Evolutionary conservation across 2,113 vertebrate species (phyloP).

Genomic region (Pitta sordida): DNA sequence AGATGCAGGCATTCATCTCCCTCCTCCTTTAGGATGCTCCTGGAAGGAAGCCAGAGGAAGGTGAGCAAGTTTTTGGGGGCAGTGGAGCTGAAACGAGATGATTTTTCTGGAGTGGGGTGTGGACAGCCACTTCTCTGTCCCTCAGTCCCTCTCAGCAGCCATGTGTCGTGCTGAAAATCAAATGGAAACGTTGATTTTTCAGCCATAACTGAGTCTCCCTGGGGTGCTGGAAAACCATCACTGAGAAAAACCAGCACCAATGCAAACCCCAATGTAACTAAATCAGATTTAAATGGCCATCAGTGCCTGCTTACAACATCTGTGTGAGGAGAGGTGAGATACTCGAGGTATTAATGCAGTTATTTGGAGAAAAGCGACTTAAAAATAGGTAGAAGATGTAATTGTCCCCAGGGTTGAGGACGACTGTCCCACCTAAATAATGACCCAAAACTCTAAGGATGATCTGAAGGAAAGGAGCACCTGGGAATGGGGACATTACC

Average conservation of each 20-base stretch:
- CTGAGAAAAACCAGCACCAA: not conserved
- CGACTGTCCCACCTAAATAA: not conserved
- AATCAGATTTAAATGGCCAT: not conserved
- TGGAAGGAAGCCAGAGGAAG: not conserved
- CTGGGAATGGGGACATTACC: not conserved
- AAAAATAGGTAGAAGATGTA: not conserved
- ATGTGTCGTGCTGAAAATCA: not conserved
- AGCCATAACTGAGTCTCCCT: not conserved
- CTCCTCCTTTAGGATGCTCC: not conserved
- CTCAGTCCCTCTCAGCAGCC: not conserved
- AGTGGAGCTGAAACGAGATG: not conserved
- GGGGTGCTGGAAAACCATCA: not conserved
- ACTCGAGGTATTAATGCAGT: not conserved
- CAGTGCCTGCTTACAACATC: not conserved
- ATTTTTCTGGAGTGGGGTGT: not conserved
- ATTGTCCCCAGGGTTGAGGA: not conserved
- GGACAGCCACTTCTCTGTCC: not conserved
- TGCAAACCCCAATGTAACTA: not conserved
- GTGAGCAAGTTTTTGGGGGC: not conserved
- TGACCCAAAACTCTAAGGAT: not conserved
- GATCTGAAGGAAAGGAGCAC: not conserved
- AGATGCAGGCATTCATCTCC: not conserved
- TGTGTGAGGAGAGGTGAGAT: accelerated
- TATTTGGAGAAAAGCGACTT: not conserved
- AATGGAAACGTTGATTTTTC: not conserved